Evolutionary conservation across 1,140 invertebrate species (phyloP).

Genomic region (Hesperophylax magnus): DNA sequence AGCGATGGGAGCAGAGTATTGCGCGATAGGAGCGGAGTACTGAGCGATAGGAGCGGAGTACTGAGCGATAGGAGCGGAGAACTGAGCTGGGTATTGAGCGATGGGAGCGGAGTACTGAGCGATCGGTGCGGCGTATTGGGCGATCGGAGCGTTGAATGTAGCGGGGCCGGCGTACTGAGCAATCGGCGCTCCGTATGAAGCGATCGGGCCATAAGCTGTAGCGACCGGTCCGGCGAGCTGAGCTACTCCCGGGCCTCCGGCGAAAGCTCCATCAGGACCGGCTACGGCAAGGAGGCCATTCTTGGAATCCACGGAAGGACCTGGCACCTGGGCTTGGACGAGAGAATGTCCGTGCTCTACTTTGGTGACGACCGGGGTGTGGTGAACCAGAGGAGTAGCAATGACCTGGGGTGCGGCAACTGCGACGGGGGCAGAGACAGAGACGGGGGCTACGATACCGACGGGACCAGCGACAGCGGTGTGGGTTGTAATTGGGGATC

Average conservation of each 20-base stretch:
- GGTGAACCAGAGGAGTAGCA: neutral
- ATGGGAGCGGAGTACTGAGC: neutral
- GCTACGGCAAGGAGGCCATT: neutral
- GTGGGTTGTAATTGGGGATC: slow-evolving; percentile 2
- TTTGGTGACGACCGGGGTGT: neutral
- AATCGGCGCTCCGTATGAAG: neutral
- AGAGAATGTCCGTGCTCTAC: neutral
- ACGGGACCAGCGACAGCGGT: neutral
- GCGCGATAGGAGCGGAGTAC: neutral
- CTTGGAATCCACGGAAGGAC: neutral
- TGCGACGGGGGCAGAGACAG: slow-evolving; percentile 12
- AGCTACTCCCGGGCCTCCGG: neutral
- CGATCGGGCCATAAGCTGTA: neutral
- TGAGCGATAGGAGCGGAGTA: neutral
- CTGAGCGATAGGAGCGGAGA: neutral
- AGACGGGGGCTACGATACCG: neutral
- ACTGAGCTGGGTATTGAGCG: neutral
- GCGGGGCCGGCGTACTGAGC: slow-evolving; percentile 9
- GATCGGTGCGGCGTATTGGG: neutral
- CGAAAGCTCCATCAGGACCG: slow-evolving; percentile 5
- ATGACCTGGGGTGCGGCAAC: slow-evolving; percentile 7
- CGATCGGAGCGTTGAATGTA: neutral
- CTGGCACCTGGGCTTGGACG: neutral
- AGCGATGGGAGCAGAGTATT: slow-evolving; percentile 13
- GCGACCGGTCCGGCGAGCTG: neutral